Evolutionary conservation across 2,888 invertebrate genomes (phyloP).

Genomic region (Furcula furcula): DNA sequence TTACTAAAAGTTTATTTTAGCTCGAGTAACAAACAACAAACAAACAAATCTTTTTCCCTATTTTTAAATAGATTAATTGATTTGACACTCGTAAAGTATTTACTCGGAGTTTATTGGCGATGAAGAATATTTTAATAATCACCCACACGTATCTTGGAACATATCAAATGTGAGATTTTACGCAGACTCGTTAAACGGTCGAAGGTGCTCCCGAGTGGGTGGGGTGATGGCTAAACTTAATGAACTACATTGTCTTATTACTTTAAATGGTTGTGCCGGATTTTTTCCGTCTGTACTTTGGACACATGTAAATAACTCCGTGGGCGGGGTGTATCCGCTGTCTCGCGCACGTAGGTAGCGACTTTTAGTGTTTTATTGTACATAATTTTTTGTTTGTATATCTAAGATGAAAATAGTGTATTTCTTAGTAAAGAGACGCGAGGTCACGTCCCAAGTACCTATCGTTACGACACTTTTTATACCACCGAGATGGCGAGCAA

Average conservation of each 20-base stretch:
- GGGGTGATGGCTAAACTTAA: slow-evolving; percentile 62
- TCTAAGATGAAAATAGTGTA: slow-evolving; percentile 2
- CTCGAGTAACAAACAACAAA: too few relatives aligned
- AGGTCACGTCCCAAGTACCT: too few relatives aligned
- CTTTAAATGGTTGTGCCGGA: slow-evolving; percentile 63
- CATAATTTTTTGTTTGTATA: slow-evolving; percentile 7
- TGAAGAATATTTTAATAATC: slow-evolving; percentile 12
- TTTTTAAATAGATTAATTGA: too few relatives aligned
- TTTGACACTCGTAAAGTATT: too few relatives aligned
- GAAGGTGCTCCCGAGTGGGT: slow-evolving; percentile 56
- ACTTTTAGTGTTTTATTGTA: slow-evolving; percentile 23
- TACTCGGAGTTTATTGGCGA: not conserved
- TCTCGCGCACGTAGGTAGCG: slow-evolving; percentile 35
- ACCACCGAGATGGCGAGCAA: too few relatives aligned
- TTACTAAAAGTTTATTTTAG: too few relatives aligned
- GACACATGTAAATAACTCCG: slow-evolving; percentile 60
- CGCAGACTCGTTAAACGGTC: slow-evolving; percentile 30
- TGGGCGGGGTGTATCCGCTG: slow-evolving; percentile 64
- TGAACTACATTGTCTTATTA: slow-evolving; percentile 77
- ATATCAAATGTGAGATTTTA: slow-evolving; percentile 24
- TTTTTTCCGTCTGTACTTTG: slow-evolving; percentile 53
- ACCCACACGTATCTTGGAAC: slow-evolving; percentile 7
- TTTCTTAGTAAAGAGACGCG: too few relatives aligned
- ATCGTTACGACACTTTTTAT: too few relatives aligned
- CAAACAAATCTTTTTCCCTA: too few relatives aligned